phyloP scores from a whole-genome alignment of 2,113 vertebrate species.

The Sander vitreus region DNA sequence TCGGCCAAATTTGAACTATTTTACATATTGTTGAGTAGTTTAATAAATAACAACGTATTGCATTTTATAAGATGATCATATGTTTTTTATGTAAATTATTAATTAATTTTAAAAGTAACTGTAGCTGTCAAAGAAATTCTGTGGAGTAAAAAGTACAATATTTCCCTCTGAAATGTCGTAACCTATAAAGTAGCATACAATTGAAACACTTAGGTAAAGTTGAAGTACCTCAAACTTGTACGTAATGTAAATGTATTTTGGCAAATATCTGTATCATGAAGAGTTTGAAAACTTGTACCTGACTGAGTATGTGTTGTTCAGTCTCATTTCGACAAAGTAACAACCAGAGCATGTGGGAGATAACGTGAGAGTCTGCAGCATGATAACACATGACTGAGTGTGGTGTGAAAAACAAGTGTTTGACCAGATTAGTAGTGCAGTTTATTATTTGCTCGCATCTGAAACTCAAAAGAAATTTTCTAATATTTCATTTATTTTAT shows the following conservation, averaged over 20 bases:
- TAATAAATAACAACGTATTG: not conserved
- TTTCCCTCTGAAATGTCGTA: not conserved
- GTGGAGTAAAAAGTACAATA: not conserved
- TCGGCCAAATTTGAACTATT: not conserved
- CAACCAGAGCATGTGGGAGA: constrained; percentile 35
- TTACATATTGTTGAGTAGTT: not conserved
- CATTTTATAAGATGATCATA: not conserved
- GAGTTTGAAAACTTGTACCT: not conserved
- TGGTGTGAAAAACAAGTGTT: not conserved
- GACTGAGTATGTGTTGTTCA: constrained; percentile 7
- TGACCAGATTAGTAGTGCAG: constrained; percentile 5
- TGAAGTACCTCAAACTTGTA: not conserved
- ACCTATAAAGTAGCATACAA: not conserved
- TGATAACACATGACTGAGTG: constrained; percentile 38
- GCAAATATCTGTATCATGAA: not conserved
- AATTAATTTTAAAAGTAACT: not conserved
- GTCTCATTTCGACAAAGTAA: constrained; percentile 1
- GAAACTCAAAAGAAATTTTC: constrained; percentile 12
- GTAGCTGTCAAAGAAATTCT: not conserved
- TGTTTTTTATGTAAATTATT: not conserved
- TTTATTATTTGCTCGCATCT: constrained; percentile 28
- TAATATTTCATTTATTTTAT: not conserved
- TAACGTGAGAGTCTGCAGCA: constrained; percentile 12
- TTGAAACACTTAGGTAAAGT: not conserved
- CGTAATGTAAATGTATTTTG: not conserved